These are phyloP conservation scores for Condylura cristata DNA, from an alignment of 2,113 vertebrate species.

Conservation along the genomic window DNA sequence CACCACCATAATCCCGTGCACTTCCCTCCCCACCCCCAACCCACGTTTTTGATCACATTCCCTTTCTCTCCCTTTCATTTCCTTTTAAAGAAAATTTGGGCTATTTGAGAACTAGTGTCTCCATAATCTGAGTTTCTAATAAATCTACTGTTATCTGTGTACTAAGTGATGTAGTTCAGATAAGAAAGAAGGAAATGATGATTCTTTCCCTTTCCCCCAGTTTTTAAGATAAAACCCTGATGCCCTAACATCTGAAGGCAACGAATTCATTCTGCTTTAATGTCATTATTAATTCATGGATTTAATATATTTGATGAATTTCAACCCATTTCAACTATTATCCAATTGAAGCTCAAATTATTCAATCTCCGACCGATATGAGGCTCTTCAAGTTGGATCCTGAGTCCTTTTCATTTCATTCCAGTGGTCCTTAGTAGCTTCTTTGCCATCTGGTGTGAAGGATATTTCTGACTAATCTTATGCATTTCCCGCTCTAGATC, in stretches of 20 bases:
- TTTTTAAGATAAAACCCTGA: background rate
- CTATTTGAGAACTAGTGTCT: background rate
- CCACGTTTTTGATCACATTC: no score
- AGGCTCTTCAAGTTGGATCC: background rate
- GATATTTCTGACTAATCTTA: background rate
- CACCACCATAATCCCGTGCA: no score
- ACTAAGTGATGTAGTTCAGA: background rate
- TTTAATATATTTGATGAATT: background rate
- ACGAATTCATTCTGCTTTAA: background rate
- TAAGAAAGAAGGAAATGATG: background rate
- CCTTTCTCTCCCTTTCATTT: background rate
- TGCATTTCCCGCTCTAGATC: background rate
- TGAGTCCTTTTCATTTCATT: background rate
- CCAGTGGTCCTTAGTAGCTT: background rate
- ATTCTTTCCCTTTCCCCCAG: background rate
- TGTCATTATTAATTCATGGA: background rate
- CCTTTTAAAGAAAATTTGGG: background rate
- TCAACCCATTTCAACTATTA: background rate
- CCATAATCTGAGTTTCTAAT: background rate
- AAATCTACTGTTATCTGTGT: background rate
- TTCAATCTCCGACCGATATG: background rate
- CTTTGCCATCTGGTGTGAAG: background rate
- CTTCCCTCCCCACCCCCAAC: no score
- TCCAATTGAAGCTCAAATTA: background rate
- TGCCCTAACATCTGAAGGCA: background rate